Evolutionary conservation across 2,113 vertebrate genomes (phyloP).

Genomic region (Oceanodroma tethys): DNA sequence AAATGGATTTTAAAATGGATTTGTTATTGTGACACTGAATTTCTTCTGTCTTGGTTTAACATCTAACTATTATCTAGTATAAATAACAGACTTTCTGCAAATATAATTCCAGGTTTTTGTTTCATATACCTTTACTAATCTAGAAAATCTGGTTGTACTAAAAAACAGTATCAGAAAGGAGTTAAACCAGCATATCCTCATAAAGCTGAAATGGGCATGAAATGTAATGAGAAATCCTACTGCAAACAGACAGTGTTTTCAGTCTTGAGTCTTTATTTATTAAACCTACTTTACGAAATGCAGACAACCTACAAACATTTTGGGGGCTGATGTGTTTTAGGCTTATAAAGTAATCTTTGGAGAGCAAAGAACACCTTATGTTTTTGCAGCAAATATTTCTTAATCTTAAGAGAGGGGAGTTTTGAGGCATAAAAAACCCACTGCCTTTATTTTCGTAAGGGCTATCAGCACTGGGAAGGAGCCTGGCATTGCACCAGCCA

Average conservation of each 20-base stretch:
- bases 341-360: conserved; percentile 3
- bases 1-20: conserved; percentile 41
- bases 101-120: conserved; percentile 36
- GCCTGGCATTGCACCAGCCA: not conserved
- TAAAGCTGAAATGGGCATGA: conserved; percentile 29
- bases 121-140: conserved; percentile 52
- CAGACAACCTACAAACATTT: conserved; percentile 17
- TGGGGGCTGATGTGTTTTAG: not conserved
- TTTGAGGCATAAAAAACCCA: not conserved
- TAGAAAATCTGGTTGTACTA: conserved; percentile 44
- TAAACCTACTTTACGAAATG: conserved; percentile 24
- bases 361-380: not conserved
- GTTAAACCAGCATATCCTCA: conserved; percentile 29
- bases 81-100: conserved; percentile 37
- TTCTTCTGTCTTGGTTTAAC: conserved; percentile 32
- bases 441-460: not conserved
- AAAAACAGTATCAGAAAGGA: conserved; percentile 32
- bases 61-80: not conserved
- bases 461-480: not conserved
- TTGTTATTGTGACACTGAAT: conserved; percentile 34
- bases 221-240: conserved; percentile 40
- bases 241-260: conserved; percentile 20
- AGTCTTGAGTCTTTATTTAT: conserved; percentile 30
- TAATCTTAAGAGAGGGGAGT: not conserved
- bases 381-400: not conserved